Base-by-base conservation (phyloP, 2,888 invertebrate genomes). In the Trichopoda pennipes region DNA sequence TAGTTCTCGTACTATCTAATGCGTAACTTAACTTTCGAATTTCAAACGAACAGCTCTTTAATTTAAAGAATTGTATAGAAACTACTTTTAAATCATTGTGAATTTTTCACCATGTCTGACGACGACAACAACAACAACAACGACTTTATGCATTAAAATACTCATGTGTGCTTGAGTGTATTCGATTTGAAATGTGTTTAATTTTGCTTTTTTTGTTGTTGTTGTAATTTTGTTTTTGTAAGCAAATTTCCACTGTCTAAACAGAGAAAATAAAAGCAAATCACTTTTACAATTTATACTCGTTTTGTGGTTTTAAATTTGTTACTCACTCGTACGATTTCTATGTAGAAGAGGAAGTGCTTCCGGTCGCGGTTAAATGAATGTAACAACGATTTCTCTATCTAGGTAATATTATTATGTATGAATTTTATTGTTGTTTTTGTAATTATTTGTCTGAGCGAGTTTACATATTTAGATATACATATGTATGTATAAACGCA, bases 341-440 rank as follows among this genome's bases (percentile, higher is more conserved):
- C 77, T 83, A 63, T 80, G 42, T 74, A 83, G 80, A 78, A 79
- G 85, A 84, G 85, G 85, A 85, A 85, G 85, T 85, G 70, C 84
- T 85, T 85, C 85, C 85, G 84, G 85, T 82, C 81, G 81, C 66
- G 83, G 79, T 82, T 77, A 80, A 84, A 84, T 85, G 84, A 79
- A 84, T 73, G 75, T 76, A 78, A 78, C 75, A 82, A 51, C 82
- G 82, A 82, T 82, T 82, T 82, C 79, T 82, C 79, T 68, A 82
- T 82, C 49, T 76, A 76, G 79, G 80, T 76, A 76, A 60, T 64
- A 63, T 58, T 79, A 60, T 75, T 77, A 68, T 73, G 38, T 38
- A 38, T 38, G 38, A 28, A 28, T 28, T 64, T 78, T 68, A 21
- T 53, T 28, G n/a, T 55, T 63, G 49, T 70, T 55, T 58, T 74